Percentiles rank a stretch among this genome's conserved stretches.
Evolutionary conservation across 2,113 vertebrate genomes (phyloP).

Genomic region (Apodemus sylvaticus): DNA sequence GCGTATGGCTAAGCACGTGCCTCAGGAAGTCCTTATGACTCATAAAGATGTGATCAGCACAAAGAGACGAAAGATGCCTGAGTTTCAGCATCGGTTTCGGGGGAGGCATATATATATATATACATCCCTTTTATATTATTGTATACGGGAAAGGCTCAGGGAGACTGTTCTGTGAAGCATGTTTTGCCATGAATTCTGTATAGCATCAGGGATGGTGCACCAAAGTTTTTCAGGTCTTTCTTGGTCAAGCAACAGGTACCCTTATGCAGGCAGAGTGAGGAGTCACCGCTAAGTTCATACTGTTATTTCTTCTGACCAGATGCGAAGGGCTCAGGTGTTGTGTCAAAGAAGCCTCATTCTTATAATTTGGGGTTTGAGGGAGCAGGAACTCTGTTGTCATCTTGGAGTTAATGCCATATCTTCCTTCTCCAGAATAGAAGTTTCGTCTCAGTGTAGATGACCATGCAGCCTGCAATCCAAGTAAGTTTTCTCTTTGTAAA

Average conservation of each 20-base stretch:
- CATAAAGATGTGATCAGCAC: neutral
- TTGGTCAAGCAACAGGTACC: neutral
- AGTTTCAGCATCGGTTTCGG: neutral
- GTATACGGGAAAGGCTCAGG: neutral
- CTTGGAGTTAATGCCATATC: conserved; percentile 55
- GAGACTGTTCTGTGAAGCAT: neutral
- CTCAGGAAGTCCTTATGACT: conserved; percentile 15
- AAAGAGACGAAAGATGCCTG: neutral
- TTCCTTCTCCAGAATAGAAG: conserved; percentile 73
- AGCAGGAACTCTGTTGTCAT: neutral
- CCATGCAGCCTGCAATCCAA: conserved; percentile 87
- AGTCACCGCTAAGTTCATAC: neutral
- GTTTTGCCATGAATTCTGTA: conserved; percentile 24
- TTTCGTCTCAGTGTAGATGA: conserved; percentile 70
- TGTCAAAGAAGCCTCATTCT: neutral
- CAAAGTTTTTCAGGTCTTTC: conserved; percentile 11
- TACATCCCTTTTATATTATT: neutral
- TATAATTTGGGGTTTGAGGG: neutral
- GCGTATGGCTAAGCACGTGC: conserved; percentile 7
- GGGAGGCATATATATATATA: neutral
- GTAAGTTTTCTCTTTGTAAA: conserved; percentile 77
- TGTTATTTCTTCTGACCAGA: neutral
- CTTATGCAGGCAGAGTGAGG: conserved; percentile 14
- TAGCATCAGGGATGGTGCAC: neutral
- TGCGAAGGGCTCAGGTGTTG: neutral